Evolutionary conservation across 2,888 invertebrate genomes (phyloP), one percentile per base, ranked within the genome.

Genomic region (Drosophila ochracea): DNA sequence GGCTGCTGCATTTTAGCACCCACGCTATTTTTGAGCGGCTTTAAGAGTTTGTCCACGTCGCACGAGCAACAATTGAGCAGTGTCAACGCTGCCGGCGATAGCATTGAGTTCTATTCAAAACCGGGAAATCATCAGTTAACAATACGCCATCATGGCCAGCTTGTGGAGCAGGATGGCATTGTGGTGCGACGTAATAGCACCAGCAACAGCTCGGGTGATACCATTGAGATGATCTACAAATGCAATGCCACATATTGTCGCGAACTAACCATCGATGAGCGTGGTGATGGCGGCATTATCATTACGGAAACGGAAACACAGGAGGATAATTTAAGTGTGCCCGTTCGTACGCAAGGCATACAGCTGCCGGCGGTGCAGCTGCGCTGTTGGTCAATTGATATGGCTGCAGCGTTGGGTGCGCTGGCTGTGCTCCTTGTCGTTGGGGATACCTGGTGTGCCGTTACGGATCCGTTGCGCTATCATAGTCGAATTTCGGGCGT

Each of bases 371-470:
- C 75, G 7, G 88, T 84, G 78, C 60, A 86, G 80, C 68, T 91
- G 64, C 86, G 92, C 25, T 93, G 92, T 57, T 93, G 93, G 93
- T 92, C 93, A 21, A 92, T 93, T 25, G 93, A 93, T 62, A 85
- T 93, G 83, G 91, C 92, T 0, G 93, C 93, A 1, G 93, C 93
- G 1, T 67, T 93, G 75, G 93, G 93, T 35, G 92, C 93, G 0
- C 82, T 93, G 61, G 93, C 93, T 0, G 93, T 93, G 31, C 85
- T 93, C 0, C 80, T 93, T 9, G 93, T 93, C 1, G 93, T 93
- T 4, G 93, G 95, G 25, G 95, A 95, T 87, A 94, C 95, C 58
- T 95, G 95, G 93, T 95, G 94, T 81, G 95, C 95, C 5, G 94
- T 95, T 19, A 94, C 95, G 25, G 94, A 94, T 79, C 95, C 95